Evolutionary conservation across 1,140 invertebrate species (phyloP).

Genomic region (Nasonia vitripennis): DNA sequence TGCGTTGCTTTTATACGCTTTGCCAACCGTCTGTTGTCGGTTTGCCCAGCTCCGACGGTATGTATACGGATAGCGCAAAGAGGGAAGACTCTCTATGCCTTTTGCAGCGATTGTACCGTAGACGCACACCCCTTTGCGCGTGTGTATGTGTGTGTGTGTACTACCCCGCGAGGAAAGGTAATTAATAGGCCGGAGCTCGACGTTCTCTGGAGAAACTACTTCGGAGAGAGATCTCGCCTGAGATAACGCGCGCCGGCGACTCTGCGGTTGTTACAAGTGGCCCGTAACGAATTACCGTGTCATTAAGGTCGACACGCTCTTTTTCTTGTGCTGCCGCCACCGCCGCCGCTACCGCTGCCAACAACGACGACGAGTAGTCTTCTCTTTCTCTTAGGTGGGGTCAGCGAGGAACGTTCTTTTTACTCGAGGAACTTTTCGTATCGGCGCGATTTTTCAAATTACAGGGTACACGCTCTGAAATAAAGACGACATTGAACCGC

Average conservation of each 20-base stretch:
- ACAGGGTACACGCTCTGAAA: background rate
- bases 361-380: background rate
- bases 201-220: constrained; percentile 4
- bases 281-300: constrained; percentile 66
- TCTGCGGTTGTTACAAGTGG: constrained; percentile 60
- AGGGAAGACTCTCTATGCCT: constrained; percentile 65
- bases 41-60: constrained; percentile 63
- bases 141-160: background rate
- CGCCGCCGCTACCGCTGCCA: background rate
- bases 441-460: background rate
- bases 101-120: constrained; percentile 60
- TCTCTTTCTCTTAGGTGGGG: no score
- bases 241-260: constrained; percentile 25
- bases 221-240: constrained; percentile 19
- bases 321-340: constrained; percentile 47
- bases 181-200: constrained; percentile 68
- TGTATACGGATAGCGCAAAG: constrained; percentile 51
- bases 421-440: background rate
- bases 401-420: background rate
- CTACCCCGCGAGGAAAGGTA: constrained; percentile 63
- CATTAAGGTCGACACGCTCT: constrained; percentile 55
- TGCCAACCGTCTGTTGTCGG: constrained; percentile 22
- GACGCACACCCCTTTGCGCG: constrained; percentile 15
- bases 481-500: background rate
- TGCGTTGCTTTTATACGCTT: constrained; percentile 14